Conservation (phyloP, 64 coral and sea anemone genomes). For the Montipora foliosa region DNA sequence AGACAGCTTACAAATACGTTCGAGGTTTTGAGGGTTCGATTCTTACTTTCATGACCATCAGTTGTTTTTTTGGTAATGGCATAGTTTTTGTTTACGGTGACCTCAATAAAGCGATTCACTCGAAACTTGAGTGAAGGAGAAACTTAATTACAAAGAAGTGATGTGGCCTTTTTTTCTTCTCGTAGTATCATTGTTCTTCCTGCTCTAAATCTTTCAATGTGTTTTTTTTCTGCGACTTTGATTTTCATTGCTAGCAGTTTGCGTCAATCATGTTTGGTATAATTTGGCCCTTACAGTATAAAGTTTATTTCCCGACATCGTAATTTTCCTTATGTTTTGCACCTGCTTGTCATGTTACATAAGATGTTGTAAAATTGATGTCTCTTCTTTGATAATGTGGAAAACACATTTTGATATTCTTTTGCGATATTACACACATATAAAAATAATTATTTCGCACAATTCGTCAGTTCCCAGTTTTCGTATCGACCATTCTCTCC, state of each 20-base stretch:
- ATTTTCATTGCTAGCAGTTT: neutral
- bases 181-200: neutral
- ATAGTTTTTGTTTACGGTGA: neutral
- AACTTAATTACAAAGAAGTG: neutral
- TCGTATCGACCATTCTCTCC: no score
- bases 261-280: neutral
- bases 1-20: neutral
- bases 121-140: neutral
- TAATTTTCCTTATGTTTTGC: neutral
- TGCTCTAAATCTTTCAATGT: neutral
- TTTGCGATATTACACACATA: no score
- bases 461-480: no score
- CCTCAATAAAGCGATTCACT: neutral
- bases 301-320: neutral
- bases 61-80: neutral
- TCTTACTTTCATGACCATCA: neutral
- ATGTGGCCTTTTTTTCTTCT: neutral
- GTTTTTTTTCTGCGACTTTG: neutral
- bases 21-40: neutral
- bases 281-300: neutral
- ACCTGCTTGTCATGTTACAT: neutral
- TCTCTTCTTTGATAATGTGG: neutral
- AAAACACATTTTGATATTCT: neutral
- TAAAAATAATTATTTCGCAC: no score
- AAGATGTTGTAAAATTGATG: neutral